phyloP scores from a whole-genome alignment of 2,888 invertebrate species.

The Rutpela maculata region DNA sequence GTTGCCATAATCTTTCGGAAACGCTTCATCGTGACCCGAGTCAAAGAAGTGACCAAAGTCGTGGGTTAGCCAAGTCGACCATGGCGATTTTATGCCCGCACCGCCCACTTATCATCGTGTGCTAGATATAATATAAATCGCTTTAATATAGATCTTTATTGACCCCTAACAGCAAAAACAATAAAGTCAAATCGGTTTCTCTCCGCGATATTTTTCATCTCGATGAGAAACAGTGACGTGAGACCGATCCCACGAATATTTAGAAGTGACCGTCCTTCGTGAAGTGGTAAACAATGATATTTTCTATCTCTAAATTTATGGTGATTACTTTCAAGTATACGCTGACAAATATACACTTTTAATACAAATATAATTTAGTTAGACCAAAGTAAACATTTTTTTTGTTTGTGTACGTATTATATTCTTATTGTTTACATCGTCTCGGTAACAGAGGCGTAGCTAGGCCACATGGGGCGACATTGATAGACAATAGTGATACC shows the following conservation, averaged over 20 bases:
- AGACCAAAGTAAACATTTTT: no score
- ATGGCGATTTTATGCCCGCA: slow-evolving; percentile 18
- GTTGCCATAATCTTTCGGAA: slow-evolving; percentile 38
- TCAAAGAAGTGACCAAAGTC: slow-evolving; percentile 40
- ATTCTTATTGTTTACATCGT: no score
- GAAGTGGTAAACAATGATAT: no score
- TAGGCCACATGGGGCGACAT: no score
- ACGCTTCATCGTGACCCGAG: slow-evolving; percentile 37
- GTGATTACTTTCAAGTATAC: no score
- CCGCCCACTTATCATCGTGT: slow-evolving; percentile 27
- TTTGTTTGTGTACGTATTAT: no score
- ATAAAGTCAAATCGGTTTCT: slow-evolving; percentile 3
- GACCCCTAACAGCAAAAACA: slow-evolving; percentile 10
- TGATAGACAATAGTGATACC: no score
- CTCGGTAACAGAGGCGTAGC: no score
- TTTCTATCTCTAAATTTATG: no score
- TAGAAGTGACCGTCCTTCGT: no score
- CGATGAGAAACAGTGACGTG: neutral
- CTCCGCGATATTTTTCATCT: neutral
- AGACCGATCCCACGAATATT: neutral
- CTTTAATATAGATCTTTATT: slow-evolving; percentile 10
- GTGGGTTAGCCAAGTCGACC: slow-evolving; percentile 22
- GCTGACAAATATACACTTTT: no score
- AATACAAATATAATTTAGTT: no score
- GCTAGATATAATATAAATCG: slow-evolving; percentile 21